Base-by-base conservation (phyloP, 2,888 invertebrate species). In the Cryptocephalus primarius region DNA sequence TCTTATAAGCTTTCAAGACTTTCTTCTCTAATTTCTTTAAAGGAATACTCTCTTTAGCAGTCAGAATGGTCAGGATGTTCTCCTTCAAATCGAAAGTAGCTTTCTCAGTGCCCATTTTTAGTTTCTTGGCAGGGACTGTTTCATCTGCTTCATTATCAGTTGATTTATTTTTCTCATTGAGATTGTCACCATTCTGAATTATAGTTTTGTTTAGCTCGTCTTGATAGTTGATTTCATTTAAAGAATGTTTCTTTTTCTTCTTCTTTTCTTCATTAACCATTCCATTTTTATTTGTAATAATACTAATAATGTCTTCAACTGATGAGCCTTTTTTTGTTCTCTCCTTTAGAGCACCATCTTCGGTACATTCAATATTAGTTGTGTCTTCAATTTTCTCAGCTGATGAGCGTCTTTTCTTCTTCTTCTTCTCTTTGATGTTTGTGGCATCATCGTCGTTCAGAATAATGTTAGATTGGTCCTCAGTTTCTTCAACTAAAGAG, bases 21-120 rank as follows among this genome's bases (percentile, higher is more conserved):
- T 87, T 89, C 63, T 85, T 87, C 57, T 82, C 80, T 12, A 91
- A 69, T 58, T 85, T 84, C 60, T 84, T 85, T 46, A 85, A 64
- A 1, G 81, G 75, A 39, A 89, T 72, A 32, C 49, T 57, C 59
- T 83, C 82, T 54, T 82, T 79, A 6, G 76, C 78, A 58, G 73
- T 73, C 13, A 66, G 46, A 33, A 66, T 54, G 42, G 60, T 53
- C 32, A 60, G 43, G 48, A 66, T 65, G 54, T 54, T 55, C 9
- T 51, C 47, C 49, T 59, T 51, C 40, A 57, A 61, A 47, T 49
- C 53, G 50, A 65, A 65, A 31, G 54, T 54, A 13, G 50, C 33
- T 34, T 11, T 45, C 9, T 10, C 9, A 40, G 11, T 22, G 6
- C 8, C 33, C 9, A 33, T n/a, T 36, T 36, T 36, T 4, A 12